Evolutionary conservation across 2,797 vertebrate genomes (phyloP).

Genomic region (Sus cebifrons): DNA sequence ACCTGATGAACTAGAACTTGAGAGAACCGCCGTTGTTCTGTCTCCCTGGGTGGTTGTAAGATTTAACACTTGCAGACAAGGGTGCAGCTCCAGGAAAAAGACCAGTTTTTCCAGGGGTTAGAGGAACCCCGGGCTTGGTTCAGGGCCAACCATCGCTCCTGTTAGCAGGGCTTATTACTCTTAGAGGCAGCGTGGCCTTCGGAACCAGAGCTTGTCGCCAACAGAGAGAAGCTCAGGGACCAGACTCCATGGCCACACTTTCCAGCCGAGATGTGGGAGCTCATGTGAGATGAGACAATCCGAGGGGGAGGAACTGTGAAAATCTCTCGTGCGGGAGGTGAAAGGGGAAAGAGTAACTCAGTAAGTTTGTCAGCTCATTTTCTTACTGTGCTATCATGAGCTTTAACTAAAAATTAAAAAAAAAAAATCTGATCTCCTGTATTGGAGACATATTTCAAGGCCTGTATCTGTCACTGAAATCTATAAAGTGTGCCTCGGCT

Average conservation of each 20-base stretch:
- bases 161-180: constrained; percentile 68
- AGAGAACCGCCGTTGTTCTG: constrained; percentile 83
- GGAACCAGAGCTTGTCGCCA: constrained; percentile 71
- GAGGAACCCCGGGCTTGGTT: constrained; percentile 75
- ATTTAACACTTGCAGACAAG: constrained; percentile 87
- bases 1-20: constrained; percentile 88
- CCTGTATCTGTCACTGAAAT: constrained; percentile 84
- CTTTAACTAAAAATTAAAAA: constrained; percentile 82
- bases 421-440: constrained; percentile 85
- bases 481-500: constrained; percentile 85
- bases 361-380: constrained; percentile 85
- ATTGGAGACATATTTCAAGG: constrained; percentile 84
- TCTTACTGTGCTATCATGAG: constrained; percentile 83
- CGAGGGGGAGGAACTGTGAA: constrained; percentile 80
- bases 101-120: constrained; percentile 83
- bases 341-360: constrained; percentile 79
- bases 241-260: constrained; percentile 81
- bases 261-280: constrained; percentile 79
- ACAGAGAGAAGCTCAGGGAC: constrained; percentile 72
- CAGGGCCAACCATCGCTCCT: constrained; percentile 80
- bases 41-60: constrained; percentile 84
- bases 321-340: constrained; percentile 77
- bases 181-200: constrained; percentile 76
- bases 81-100: constrained; percentile 79
- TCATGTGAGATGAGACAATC: constrained; percentile 71